Evolutionary conservation across 2,888 invertebrate species (phyloP).

Genomic region (Isotomurus palustris): DNA sequence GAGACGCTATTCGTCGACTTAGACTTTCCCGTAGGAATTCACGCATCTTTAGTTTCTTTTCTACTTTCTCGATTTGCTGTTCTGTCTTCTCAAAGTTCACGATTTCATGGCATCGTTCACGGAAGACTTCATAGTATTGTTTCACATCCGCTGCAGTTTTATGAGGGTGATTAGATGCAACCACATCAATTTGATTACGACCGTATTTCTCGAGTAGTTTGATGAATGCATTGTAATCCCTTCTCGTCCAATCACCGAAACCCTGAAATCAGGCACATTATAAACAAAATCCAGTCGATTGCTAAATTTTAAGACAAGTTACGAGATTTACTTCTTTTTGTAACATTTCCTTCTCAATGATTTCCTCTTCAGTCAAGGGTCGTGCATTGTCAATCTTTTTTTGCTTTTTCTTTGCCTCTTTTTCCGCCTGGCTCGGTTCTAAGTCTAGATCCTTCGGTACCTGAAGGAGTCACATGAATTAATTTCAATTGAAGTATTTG

Average conservation of each 20-base stretch:
- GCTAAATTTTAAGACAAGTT: neutral
- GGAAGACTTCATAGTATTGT: slow-evolving; percentile 20
- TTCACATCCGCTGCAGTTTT: slow-evolving; percentile 22
- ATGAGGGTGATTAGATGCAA: slow-evolving; percentile 1
- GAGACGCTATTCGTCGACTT: neutral
- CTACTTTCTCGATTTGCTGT: neutral
- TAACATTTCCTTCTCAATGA: slow-evolving; percentile 10
- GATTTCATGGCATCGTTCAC: slow-evolving; percentile 20
- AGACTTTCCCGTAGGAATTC: neutral
- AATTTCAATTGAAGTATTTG: neutral
- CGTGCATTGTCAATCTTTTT: neutral
- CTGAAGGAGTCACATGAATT: neutral
- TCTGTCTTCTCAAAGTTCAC: slow-evolving; percentile 6
- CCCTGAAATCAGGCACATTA: slow-evolving; percentile 5
- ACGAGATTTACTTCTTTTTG: slow-evolving; percentile 2
- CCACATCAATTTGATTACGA: slow-evolving; percentile 11
- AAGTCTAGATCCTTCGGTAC: neutral
- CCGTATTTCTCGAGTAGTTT: slow-evolving; percentile 8
- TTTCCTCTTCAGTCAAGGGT: slow-evolving; percentile 9
- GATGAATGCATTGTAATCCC: slow-evolving; percentile 14
- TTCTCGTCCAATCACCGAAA: slow-evolving; percentile 17
- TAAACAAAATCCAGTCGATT: neutral
- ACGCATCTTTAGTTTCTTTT: neutral
- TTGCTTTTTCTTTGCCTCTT: neutral
- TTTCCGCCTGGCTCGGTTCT: neutral